Evolutionary conservation across 1,140 invertebrate species (phyloP).

Genomic region (Thaumetopoea pityocampa): DNA sequence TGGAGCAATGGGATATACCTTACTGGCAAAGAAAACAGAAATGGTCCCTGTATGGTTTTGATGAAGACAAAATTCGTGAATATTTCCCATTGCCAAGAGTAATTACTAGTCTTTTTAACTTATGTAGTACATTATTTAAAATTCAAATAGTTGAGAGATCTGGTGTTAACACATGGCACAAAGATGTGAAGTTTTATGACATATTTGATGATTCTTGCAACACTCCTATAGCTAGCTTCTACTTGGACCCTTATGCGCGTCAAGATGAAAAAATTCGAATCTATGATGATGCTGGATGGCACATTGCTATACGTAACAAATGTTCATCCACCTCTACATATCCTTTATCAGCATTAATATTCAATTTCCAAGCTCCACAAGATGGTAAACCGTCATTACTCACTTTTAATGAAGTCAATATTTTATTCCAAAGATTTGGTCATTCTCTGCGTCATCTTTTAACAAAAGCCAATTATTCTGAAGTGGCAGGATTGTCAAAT

Average conservation of each 20-base stretch:
- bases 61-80: conserved; percentile 83
- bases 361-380: conserved; percentile 84
- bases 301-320: conserved; percentile 81
- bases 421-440: conserved; percentile 91
- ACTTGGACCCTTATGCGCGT: conserved; percentile 88
- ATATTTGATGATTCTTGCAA: conserved; percentile 84
- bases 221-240: conserved; percentile 86
- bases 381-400: conserved; percentile 83
- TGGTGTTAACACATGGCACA: conserved; percentile 86
- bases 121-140: conserved; percentile 87
- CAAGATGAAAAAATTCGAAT: conserved; percentile 78
- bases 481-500: conserved; percentile 89
- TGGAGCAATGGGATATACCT: conserved; percentile 90
- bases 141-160: conserved; percentile 86
- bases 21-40: conserved; percentile 89
- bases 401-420: conserved; percentile 84
- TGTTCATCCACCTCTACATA: conserved; percentile 78
- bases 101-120: conserved; percentile 83
- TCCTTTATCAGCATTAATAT: conserved; percentile 87
- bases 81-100: conserved; percentile 91
- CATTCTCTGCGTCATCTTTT: conserved; percentile 88
- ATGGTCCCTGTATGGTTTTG: conserved; percentile 79
- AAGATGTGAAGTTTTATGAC: conserved; percentile 90
- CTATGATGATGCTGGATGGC: conserved; percentile 80
- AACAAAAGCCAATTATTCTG: conserved; percentile 86